Base-by-base conservation (phyloP, 1,140 invertebrate genomes). In the Palaemon carinicauda region DNA sequence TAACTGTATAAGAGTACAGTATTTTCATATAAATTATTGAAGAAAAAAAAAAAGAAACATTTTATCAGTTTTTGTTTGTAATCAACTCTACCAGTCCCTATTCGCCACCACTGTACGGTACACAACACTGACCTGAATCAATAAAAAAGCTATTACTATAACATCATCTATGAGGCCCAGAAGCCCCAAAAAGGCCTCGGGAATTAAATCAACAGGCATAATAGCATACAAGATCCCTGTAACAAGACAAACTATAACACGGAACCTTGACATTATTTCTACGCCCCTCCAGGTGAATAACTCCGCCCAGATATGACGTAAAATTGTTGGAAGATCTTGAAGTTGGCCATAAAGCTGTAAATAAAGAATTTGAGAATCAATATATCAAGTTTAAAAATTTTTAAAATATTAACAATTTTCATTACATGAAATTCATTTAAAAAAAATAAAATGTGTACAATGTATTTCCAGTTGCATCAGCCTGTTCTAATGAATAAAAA, bases 251-350 rank as follows among this genome's bases (percentile, higher is more conserved):
- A 89, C 50, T 7, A 80, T 21, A 29, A 89, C 73, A 14, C 88
- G 56, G 5, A 89, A 69, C 24, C 86, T 87, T 60, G 82, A 89
- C 12, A 87, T n/a, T 54, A 89, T 79, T 41, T 84, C 69, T 9
- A 89, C 51, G 17, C 88, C 88, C 14, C 87, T 73, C 85, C 88
- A 89, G 3, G 88, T 81, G 81, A 89, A 89, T 2, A 89, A 29
- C 33, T 89, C 88, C 3, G 82, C 85, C 88, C 88, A 89, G 24
- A 89, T 83, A 73, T 89, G 88, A 14, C 88, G 88, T n/a, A 89
- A 69, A 53, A 89, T 79, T 5, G 85, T 89, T 29, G 85, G 88
- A 10, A 89, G 81, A 51, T 89, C 88, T 24, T 82, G 80, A 24
- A 89, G 60, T 31, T 89, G 88, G 52, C 87, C 78, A 54, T 87